Evolutionary conservation across 1,140 invertebrate species (phyloP), one percentile per base, ranked within the genome.

Genomic region (Lysiphlebus fabarum): DNA sequence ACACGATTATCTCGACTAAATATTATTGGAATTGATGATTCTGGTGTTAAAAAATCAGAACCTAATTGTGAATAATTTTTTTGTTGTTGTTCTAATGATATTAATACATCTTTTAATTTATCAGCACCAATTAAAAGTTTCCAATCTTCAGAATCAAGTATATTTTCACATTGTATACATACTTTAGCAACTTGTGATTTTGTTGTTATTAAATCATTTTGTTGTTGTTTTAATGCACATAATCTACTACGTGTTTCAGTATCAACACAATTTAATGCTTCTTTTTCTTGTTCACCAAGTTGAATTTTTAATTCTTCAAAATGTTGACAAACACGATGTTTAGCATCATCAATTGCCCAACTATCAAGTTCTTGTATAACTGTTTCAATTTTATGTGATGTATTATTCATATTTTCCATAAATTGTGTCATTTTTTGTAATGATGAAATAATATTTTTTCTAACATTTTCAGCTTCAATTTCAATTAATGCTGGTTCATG

Each of bases 1-100:
- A 86, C 84, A 55, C 84, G 72, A 63, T 86, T 86, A 62, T 86
- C 85, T 74, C 84, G 84, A 41, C 84, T 86, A 65, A 86, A 86
- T 59, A 85, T 86, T 56, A 86, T 85, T 0, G 85, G 85, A 65
- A 86, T 85, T 56, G 79, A 79, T 5, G 83, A 79, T 61, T 86
- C 84, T 4, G 84, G 75, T 7, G 78, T 79, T 6, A 85, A 73
- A 63, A 84, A 83, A 49, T 85, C 83, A 5, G 81, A 81, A 14
- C 73, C 70, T 9, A 85, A 70, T 62, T 85, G 83, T 37, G 80
- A 74, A 65, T 85, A 84, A 68, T 85, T 82, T 58, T 84, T 81
- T 58, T 86, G 83, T 54, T 85, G 83, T 65, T 84, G 82, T 64
- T 85, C 82, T 53, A 86, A 70, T 0, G 82, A 81, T 14, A 77